A percentile compares a stretch with the other conserved stretches of the same genome.
These are phyloP conservation scores for Melanotaenia duboulayi DNA, from an alignment of 2,113 vertebrate species.

Conservation along the genomic window DNA sequence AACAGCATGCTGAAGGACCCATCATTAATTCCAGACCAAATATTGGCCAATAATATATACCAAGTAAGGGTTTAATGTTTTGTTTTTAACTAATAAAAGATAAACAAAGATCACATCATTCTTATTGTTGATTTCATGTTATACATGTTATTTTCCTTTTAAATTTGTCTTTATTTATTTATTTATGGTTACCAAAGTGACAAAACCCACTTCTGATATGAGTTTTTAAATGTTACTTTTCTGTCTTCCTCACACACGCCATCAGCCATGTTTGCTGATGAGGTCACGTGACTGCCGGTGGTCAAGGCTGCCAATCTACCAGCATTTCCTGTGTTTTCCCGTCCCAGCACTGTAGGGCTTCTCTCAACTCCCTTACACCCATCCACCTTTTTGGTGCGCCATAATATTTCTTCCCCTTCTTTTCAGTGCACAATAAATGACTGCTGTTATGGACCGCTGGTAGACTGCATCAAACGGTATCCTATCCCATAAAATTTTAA, in stretches of 20 bases:
- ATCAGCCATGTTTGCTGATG: conserved; percentile 80
- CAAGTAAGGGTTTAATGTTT: conserved; percentile 84
- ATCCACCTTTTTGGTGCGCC: conserved; percentile 35
- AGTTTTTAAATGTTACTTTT: conserved; percentile 42
- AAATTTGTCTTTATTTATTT: too few relatives aligned
- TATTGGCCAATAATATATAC: conserved; percentile 92
- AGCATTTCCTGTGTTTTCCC: conserved; percentile 60
- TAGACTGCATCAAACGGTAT: conserved; percentile 99
- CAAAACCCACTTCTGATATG: conserved; percentile 2
- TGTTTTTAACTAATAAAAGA: neutral
- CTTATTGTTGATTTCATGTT: neutral
- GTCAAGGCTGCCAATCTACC: conserved; percentile 70
- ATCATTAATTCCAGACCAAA: conserved; percentile 91
- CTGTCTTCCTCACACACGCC: conserved; percentile 55
- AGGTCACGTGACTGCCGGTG: conserved; percentile 60
- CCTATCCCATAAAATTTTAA: conserved; percentile 97
- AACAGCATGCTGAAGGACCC: conserved; percentile 96
- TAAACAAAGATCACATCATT: neutral
- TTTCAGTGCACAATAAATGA: conserved; percentile 98
- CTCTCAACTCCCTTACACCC: conserved; percentile 49
- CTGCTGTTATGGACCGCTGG: conserved; percentile 99
- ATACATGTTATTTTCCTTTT: neutral
- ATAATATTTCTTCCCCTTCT: conserved; percentile 79
- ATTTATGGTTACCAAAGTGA: too few relatives aligned
- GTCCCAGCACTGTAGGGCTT: conserved; percentile 41